Conservation (phyloP, 2,888 invertebrate species). For the Deladenus siricidicola region DNA sequence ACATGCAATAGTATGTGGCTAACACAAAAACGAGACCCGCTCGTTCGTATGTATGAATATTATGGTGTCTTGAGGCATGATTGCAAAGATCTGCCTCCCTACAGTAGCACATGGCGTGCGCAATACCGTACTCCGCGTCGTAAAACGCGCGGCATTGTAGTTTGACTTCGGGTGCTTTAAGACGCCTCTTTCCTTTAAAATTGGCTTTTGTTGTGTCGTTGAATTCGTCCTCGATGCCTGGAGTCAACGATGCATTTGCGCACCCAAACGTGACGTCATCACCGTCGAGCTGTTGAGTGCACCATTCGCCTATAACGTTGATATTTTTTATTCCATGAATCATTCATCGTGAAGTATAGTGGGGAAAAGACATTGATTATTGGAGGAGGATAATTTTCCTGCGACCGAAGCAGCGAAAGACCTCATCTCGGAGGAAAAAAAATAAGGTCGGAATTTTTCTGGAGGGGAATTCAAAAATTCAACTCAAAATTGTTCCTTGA, state of each 20-base stretch:
- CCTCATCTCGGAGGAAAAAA: too few species aligned
- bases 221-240: background rate
- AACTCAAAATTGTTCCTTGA: background rate
- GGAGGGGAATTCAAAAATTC: too few species aligned
- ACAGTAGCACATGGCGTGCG: constrained; percentile 8
- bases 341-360: background rate
- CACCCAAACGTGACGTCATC: background rate
- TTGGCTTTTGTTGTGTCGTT: too few species aligned
- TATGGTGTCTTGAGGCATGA: background rate
- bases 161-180: too few species aligned
- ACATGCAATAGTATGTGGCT: too few species aligned
- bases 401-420: too few species aligned
- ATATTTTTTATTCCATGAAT: background rate
- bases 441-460: too few species aligned
- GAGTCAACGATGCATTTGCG: background rate
- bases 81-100: constrained; percentile 3
- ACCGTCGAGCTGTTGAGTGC: constrained; percentile 7
- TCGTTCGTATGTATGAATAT: too few species aligned
- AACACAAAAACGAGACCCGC: too few species aligned
- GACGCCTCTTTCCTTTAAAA: too few species aligned
- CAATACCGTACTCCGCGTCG: background rate
- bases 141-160: constrained; percentile 6
- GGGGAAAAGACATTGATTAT: background rate
- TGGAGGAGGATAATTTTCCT: too few species aligned
- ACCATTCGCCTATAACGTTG: constrained; percentile 3